phyloP scores from a whole-genome alignment of 1,140 invertebrate species.

The Drosophila obscura region DNA sequence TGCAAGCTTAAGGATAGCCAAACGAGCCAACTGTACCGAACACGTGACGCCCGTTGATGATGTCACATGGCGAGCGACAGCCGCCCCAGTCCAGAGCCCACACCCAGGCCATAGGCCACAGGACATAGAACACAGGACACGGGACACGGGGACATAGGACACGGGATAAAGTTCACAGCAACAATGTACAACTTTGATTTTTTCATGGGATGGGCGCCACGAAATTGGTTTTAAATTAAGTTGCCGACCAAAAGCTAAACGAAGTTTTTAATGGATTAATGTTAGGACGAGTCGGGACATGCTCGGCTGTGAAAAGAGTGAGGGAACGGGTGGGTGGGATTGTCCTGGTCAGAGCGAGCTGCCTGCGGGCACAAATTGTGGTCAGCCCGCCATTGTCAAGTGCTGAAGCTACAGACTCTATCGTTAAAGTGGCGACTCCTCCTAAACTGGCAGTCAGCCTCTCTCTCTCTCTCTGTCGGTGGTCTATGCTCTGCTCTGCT shows the following conservation, averaged over 20 bases:
- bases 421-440: conserved; percentile 2
- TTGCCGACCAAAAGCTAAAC: conserved; percentile 45
- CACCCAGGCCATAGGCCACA: too few species aligned
- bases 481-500: too few species aligned
- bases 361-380: conserved; percentile 22
- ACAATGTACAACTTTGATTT: conserved; percentile 65
- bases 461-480: too few species aligned
- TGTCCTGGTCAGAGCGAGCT: neutral
- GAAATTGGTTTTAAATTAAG: conserved; percentile 65
- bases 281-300: neutral
- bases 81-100: too few species aligned
- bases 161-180: conserved; percentile 22
- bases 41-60: conserved; percentile 68
- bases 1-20: too few species aligned
- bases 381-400: conserved; percentile 17
- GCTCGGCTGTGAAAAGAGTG: neutral
- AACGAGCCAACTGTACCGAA: conserved; percentile 40
- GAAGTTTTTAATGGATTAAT: conserved; percentile 78
- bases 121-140: too few species aligned
- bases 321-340: too few species aligned
- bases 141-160: neutral
- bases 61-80: conserved; percentile 55
- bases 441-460: conserved; percentile 17
- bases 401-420: conserved; percentile 11
- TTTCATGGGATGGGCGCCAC: conserved; percentile 19